Evolutionary conservation across 2,888 invertebrate genomes (phyloP), one percentile per base, ranked within the genome.

Genomic region (Eudemis profundana): DNA sequence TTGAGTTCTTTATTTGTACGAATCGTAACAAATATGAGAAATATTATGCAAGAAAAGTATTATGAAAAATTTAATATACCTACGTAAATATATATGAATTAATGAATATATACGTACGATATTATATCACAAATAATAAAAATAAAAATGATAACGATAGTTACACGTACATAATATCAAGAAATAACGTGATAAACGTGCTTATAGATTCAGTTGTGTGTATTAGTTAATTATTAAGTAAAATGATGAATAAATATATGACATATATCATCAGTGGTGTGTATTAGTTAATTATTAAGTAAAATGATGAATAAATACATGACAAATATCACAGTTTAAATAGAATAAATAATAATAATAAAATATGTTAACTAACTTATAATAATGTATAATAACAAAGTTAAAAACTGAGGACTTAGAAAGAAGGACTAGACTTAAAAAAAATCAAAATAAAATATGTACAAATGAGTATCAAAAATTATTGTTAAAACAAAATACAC

Each of bases 1-100:
- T 79, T 61, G 42, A 81, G 87, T 87, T 87, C 89, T 90, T 89
- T 90, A 90, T 90, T 90, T 89, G 90, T 89, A 90, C 86, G 89
- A 84, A 79, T 81, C 76, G 72, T 76, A 76, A 72, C 63, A 66
- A 68, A 71, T 64, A 64, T 67, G 36, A 69, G 60, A 69, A 62
- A 70, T 60, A 70, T 64, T 51, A 68, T 44, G 54, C 57, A 63
- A 56, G 56, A 17, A 27, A 4, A n/a, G 21, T 51, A 49, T 54
- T 50, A 60, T 46, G 67, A 10, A 38, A 15, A 36, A 29, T 17
- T 53, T 53, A 40, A 51, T 60, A 69, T 42, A 53, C 57, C 53
- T 33, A 33, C 8, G 8, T 33, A 8, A 33, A 42, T 15, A 23
- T 14, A 23, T 27, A 29, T 14, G 14, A 7, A 15, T 23, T 3